A percentile compares a stretch with the other conserved stretches of the same genome.
phyloP scores from a whole-genome alignment of 1,140 invertebrate species.

The Pachypeltis micranthus region DNA sequence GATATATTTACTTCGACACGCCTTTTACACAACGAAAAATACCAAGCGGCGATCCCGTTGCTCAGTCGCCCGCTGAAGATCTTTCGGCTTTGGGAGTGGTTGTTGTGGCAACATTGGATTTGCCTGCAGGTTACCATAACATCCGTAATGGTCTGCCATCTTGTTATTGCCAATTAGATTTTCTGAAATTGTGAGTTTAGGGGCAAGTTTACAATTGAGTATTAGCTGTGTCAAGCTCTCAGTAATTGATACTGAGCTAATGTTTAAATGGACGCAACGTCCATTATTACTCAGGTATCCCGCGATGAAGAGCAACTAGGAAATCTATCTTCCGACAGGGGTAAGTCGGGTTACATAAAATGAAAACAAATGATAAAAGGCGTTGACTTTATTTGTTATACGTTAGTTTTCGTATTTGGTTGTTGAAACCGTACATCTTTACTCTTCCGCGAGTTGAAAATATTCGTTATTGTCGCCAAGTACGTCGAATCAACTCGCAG shows the following conservation, averaged over 20 bases:
- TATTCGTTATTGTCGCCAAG: background rate
- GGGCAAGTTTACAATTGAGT: background rate
- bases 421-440: background rate
- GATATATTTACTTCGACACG: too few species aligned
- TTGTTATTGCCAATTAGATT: constrained; percentile 10
- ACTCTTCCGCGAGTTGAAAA: background rate
- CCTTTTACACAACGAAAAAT: too few species aligned
- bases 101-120: background rate
- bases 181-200: background rate
- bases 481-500: too few species aligned
- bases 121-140: constrained; percentile 21
- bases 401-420: background rate
- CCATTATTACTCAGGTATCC: constrained; percentile 94
- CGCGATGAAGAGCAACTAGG: constrained; percentile 91
- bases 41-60: too few species aligned
- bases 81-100: too few species aligned
- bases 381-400: background rate
- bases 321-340: constrained; percentile 81
- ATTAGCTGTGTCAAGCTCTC: background rate
- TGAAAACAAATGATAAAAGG: background rate
- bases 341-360: constrained; percentile 42
- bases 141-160: constrained; percentile 20
- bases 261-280: constrained; percentile 94
- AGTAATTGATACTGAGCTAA: constrained; percentile 40
- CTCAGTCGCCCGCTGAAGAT: too few species aligned